phyloP scores from a whole-genome alignment of 2,888 invertebrate genomes.

The Lottia gigantea region DNA sequence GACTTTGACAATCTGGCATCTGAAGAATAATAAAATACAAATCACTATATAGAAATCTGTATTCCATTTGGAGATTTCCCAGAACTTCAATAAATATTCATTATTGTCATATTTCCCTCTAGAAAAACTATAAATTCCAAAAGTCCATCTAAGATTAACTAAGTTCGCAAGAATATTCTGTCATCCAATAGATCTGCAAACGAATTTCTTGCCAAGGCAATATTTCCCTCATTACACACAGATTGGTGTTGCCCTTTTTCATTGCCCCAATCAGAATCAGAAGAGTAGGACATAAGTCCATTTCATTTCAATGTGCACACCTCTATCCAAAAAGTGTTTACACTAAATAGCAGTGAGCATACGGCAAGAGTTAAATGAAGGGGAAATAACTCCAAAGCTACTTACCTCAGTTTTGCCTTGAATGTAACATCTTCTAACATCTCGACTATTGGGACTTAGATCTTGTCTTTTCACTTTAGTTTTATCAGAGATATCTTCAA shows the following conservation, averaged over 20 bases:
- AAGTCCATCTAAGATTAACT: no score
- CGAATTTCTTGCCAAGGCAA: no score
- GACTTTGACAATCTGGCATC: conserved; percentile 42
- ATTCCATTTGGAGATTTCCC: no score
- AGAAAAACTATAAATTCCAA: no score
- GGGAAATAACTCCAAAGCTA: neutral
- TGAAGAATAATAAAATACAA: conserved; percentile 17
- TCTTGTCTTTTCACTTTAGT: conserved; percentile 32
- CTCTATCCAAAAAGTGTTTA: neutral
- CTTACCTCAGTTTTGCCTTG: conserved; percentile 37
- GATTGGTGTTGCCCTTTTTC: no score
- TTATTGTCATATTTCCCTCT: no score
- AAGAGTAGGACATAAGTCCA: neutral
- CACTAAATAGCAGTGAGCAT: neutral
- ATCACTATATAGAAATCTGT: neutral
- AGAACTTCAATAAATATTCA: no score
- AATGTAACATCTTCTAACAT: conserved; percentile 30
- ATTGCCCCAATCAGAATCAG: no score
- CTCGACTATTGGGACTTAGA: conserved; percentile 23
- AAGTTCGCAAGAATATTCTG: no score
- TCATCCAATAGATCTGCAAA: no score
- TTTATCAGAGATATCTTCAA: conserved; percentile 30
- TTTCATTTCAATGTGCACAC: no score
- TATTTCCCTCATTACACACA: no score
- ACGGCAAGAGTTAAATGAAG: neutral